Conservation (phyloP, 2,797 vertebrate genomes). For the Phrynocephalus forsythii region DNA sequence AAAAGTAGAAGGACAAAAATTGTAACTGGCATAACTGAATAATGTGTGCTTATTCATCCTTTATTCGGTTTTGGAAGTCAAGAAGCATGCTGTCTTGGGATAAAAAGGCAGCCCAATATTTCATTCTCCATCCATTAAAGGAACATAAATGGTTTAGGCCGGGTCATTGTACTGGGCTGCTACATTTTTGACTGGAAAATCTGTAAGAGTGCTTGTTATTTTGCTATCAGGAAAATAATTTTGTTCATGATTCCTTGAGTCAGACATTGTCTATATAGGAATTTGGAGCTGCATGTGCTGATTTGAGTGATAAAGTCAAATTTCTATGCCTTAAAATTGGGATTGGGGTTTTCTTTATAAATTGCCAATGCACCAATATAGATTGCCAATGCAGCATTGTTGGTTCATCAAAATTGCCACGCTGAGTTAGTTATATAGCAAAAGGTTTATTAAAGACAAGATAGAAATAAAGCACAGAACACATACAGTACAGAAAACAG, state of each 20-base stretch:
- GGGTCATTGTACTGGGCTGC: neutral
- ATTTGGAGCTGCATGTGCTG: neutral
- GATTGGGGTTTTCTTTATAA: too few species aligned
- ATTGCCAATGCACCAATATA: too few species aligned
- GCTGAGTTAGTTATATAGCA: too few species aligned
- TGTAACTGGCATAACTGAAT: conserved; percentile 7
- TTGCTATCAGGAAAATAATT: neutral
- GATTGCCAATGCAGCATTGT: too few species aligned
- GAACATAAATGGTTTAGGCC: neutral
- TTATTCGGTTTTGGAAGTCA: neutral
- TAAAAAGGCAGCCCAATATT: neutral
- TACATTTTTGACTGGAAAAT: neutral
- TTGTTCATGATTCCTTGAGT: neutral
- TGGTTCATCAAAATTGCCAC: too few species aligned
- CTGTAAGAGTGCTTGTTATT: neutral
- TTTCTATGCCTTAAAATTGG: too few species aligned
- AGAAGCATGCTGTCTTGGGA: neutral
- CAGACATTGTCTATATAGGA: conserved; percentile 5
- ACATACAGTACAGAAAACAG: too few species aligned
- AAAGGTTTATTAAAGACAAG: too few species aligned
- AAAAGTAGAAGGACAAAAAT: neutral
- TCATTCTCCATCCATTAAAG: neutral
- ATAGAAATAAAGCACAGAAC: too few species aligned
- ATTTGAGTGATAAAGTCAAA: too few species aligned
- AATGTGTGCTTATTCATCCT: conserved; percentile 13